Evolutionary conservation across 2,888 invertebrate genomes (phyloP), one percentile per base, ranked within the genome.

Genomic region (Drosophila meridiana): DNA sequence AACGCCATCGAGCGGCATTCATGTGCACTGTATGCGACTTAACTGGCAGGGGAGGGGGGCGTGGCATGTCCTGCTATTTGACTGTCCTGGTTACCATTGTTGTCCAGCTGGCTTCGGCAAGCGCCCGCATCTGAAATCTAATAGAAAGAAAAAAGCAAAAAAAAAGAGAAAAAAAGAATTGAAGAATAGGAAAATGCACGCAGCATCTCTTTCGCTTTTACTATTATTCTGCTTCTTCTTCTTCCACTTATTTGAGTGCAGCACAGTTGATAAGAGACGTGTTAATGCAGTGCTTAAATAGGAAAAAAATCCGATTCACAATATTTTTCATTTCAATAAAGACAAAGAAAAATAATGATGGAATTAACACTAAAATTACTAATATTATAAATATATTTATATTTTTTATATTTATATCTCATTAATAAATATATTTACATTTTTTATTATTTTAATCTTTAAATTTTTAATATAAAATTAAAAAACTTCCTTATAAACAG

Each of bases 81-180:
- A 80, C 83, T 82, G 77, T 65, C 83, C 77, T 80, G 80, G 72
- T 83, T 82, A 76, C 80, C 69, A 80, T 83, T 80, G 80, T 83
- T 80, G 77, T 71, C 76, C 79, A 67, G 65, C 79, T n/a, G 42
- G 40, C n/a, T 13, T 36, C 42, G 9, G 43, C 42, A n/a, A 47
- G 6, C 40, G 28, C 57, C 36, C 43, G 40, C 45, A 50, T 58
- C 60, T 26, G 30, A 53, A 61, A 65, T 76, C 61, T 76, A 70
- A 70, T 76, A 75, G 55, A 50, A 36, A 65, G 5, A 14, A 14
- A 30, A 9, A n/a, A 32, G 1, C 20, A 14, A 42, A 34, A 9
- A 42, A 42, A n/a, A 36, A 9, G 3, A 11, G 32, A 20, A 7
- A 20, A 40, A 5, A n/a, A 40, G 26, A 36, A 34, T 53, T 42